Percentiles rank a stretch among this genome's conserved stretches.
Evolutionary conservation across 1,140 invertebrate species (phyloP).

Genomic region (Pseudomyrmex gracilis): DNA sequence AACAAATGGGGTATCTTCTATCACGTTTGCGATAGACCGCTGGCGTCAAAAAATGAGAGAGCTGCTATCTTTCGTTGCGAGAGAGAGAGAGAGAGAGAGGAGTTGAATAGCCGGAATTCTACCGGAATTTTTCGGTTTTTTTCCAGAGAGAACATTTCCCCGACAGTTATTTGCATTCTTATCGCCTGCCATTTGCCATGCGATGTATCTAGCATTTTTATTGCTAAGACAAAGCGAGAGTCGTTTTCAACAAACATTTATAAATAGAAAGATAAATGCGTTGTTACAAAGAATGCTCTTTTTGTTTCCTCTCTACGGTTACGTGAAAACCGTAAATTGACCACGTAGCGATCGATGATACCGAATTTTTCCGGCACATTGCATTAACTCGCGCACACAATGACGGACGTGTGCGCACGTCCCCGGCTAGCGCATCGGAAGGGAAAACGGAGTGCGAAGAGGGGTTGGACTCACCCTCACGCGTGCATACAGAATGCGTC

Average conservation of each 20-base stretch:
- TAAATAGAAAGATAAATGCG: not conserved
- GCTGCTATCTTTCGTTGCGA: not conserved
- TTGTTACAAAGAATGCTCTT: not conserved
- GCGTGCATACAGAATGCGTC: slow-evolving; percentile 59
- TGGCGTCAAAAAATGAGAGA: not conserved
- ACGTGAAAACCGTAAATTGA: slow-evolving; percentile 15
- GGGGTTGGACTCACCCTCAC: slow-evolving; percentile 64
- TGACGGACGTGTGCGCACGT: too few relatives aligned
- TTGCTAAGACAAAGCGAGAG: not conserved
- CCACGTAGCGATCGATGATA: slow-evolving; percentile 50
- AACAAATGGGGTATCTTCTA: slow-evolving; percentile 19
- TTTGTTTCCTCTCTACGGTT: not conserved
- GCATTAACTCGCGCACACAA: slow-evolving; percentile 25
- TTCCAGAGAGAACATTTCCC: slow-evolving; percentile 19
- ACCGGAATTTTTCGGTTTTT: slow-evolving; percentile 20
- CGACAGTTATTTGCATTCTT: too few relatives aligned
- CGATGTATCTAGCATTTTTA: not conserved
- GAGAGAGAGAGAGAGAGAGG: not conserved
- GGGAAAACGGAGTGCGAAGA: slow-evolving; percentile 55
- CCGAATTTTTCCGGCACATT: slow-evolving; percentile 47
- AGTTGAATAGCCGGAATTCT: slow-evolving; percentile 10
- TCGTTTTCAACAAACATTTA: not conserved
- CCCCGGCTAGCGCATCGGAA: slow-evolving; percentile 18
- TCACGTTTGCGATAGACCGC: slow-evolving; percentile 18
- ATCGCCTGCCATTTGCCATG: too few relatives aligned